A percentile compares a stretch with the other conserved stretches of the same genome.
These are phyloP conservation scores for Lithophane semibrunnea DNA, from an alignment of 2,888 invertebrate genomes.

Conservation along the genomic window DNA sequence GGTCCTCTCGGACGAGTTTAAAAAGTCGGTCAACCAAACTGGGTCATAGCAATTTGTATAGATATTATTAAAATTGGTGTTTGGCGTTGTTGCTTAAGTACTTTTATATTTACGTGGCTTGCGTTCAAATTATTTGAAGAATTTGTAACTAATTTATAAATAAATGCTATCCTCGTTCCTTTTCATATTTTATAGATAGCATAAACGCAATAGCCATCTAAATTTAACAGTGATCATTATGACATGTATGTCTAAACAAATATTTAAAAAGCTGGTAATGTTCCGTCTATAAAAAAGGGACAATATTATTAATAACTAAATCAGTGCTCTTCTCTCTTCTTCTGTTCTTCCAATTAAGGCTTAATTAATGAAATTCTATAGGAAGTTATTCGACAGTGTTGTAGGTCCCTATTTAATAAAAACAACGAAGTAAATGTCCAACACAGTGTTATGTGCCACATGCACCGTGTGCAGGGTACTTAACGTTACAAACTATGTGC, in stretches of 20 bases:
- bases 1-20: constrained; percentile 15
- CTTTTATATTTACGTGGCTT: constrained; percentile 34
- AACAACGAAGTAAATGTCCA: neutral
- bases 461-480: constrained; percentile 33
- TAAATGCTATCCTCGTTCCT: too few species aligned
- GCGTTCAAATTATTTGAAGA: constrained; percentile 8
- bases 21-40: constrained; percentile 46
- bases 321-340: neutral
- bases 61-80: constrained; percentile 47
- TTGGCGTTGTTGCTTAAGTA: constrained; percentile 39
- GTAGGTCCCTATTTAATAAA: neutral
- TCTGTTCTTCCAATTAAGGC: neutral
- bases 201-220: too few species aligned
- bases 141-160: constrained; percentile 14
- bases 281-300: too few species aligned
- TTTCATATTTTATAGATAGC: too few species aligned
- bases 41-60: constrained; percentile 49
- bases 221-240: too few species aligned
- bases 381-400: neutral
- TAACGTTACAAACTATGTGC: constrained; percentile 40
- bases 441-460: constrained; percentile 4
- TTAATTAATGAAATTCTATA: neutral
- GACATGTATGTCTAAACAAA: too few species aligned
- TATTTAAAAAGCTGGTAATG: too few species aligned
- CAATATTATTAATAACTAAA: neutral